Conservation (phyloP, 2,113 vertebrate species). For the Nycticebus coucang region DNA sequence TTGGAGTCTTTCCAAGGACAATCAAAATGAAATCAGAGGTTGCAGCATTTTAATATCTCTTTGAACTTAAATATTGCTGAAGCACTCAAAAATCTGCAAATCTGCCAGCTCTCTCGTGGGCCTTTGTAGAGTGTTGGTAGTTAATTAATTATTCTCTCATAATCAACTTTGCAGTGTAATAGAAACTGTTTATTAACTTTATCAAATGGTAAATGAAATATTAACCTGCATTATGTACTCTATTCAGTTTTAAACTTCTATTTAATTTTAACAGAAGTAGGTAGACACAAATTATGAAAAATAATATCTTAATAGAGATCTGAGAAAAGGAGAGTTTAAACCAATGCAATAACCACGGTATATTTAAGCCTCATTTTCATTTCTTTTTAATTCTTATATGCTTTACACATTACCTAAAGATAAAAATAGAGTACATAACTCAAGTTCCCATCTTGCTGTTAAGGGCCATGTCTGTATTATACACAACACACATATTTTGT, state of each 20-base stretch:
- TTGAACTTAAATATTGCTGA: slow-evolving; percentile 45
- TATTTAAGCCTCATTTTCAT: neutral
- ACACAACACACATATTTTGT: neutral
- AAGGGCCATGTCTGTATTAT: neutral
- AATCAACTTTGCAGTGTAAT: slow-evolving; percentile 18
- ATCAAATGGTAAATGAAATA: slow-evolving; percentile 12
- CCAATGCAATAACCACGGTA: neutral
- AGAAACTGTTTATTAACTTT: slow-evolving; percentile 35
- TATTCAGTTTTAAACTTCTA: neutral
- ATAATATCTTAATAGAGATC: neutral
- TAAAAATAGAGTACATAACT: neutral
- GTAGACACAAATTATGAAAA: neutral
- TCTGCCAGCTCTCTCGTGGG: neutral
- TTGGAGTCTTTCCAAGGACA: slow-evolving; percentile 53
- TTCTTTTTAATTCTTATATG: neutral
- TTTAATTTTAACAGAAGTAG: neutral
- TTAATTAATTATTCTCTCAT: slow-evolving; percentile 54
- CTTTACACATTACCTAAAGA: neutral
- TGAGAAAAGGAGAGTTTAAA: neutral
- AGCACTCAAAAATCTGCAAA: slow-evolving; percentile 47
- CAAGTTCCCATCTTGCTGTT: neutral
- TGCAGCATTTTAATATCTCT: slow-evolving; percentile 60
- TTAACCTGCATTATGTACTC: neutral
- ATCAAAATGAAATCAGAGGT: slow-evolving; percentile 12
- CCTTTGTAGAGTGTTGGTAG: neutral